These are phyloP conservation scores for Heliocidaris tuberculata DNA, from an alignment of 35 echinoderm and acorn worm species.

Conservation along the genomic window DNA sequence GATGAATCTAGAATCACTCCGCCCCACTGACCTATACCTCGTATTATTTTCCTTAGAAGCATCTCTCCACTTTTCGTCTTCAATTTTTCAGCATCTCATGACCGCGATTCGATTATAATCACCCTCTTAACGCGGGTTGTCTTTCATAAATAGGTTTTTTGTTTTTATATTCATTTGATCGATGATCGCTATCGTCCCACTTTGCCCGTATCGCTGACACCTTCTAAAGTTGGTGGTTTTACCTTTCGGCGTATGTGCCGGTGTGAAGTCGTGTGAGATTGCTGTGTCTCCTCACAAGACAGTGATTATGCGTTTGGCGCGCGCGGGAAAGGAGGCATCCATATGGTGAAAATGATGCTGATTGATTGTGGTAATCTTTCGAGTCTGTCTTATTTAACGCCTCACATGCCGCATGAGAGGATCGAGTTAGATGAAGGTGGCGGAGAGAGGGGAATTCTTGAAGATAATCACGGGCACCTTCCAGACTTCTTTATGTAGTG, in stretches of 20 bases:
- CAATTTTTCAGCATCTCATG: not conserved
- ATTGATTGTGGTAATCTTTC: constrained; percentile 52
- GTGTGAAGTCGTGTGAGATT: not conserved
- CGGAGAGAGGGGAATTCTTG: not conserved
- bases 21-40: not conserved
- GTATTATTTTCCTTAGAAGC: not conserved
- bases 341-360: constrained; percentile 49
- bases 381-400: constrained; percentile 43
- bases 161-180: constrained; percentile 24
- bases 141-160: constrained; percentile 23
- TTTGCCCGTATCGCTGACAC: constrained; percentile 29
- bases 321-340: constrained; percentile 28
- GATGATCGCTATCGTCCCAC: constrained; percentile 16
- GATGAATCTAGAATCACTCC: not conserved
- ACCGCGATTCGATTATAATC: not conserved
- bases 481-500: not conserved
- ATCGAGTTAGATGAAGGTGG: not conserved
- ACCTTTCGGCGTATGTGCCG: not conserved
- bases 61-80: not conserved
- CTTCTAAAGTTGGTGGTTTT: constrained; percentile 40
- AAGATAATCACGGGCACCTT: not conserved
- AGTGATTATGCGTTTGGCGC: constrained; percentile 26
- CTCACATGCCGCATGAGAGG: constrained; percentile 18
- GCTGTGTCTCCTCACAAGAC: not conserved
- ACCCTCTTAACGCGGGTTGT: not conserved